Evolutionary conservation across 2,888 invertebrate species (phyloP), one percentile per base, ranked within the genome.

Genomic region (Tetheella fluctuosa): DNA sequence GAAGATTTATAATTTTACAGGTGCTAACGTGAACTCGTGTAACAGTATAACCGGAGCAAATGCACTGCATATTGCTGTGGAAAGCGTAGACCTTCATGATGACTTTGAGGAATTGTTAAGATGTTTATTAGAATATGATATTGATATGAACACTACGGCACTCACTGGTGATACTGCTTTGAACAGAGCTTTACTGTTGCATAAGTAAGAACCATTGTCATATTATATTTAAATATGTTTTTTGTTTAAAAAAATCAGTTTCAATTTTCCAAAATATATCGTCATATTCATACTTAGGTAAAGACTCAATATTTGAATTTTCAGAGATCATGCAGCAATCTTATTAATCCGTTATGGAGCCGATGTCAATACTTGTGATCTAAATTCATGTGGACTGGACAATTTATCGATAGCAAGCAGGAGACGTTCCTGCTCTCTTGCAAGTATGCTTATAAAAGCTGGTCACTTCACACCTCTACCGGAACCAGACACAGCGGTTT

Each of bases 1-100:
- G n/a, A n/a, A n/a, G n/a, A 23, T 28, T 25, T 34, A 65, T 53
- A 34, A 7, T 10, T 60, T 88, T 86, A 37, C 82, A 94, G 95
- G 94, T 72, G 95, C 94, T 25, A 90, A 92, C 71, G 90, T 91
- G 4, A 94, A 94, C 73, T 86, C 89, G 1, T 85, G 86, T 60
- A 93, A 94, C 71, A 93, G 87, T 65, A 85, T 94, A 68, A 93
- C 94, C 4, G 94, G 94, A 13, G 88, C 90, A n/a, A 93, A 85
- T 59, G 94, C 94, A 0, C 83, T 96, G n/a, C 95, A 95, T 71
- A 89, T 95, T 60, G 95, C 95, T 54, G 94, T 95, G 2, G 94
- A 95, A 76, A 92, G 90, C 67, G 89, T 94, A 52, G 83, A 88
- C n/a, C 89, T 88, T 42, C 78, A 88, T 2, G 81, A 88, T n/a